A percentile compares a stretch with the other conserved stretches of the same genome.
Evolutionary conservation across 2,797 vertebrate genomes (phyloP).

Genomic region (Tragopan temminckii): DNA sequence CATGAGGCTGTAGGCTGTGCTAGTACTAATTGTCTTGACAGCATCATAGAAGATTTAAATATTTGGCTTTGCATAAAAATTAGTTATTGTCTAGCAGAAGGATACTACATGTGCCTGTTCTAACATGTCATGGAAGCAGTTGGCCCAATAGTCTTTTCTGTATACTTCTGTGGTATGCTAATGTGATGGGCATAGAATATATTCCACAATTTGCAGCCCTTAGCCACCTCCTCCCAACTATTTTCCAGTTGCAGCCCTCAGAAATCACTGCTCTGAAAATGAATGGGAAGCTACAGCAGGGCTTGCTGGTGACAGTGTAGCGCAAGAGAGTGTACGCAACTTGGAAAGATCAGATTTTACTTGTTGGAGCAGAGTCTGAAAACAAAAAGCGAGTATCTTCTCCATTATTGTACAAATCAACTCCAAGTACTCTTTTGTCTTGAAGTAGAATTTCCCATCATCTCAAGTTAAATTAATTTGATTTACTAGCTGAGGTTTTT

Average conservation of each 20-base stretch:
- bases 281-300: slow-evolving; percentile 78
- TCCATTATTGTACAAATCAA: slow-evolving; percentile 53
- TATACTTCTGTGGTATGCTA: not conserved
- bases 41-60: not conserved
- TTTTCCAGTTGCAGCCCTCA: slow-evolving; percentile 44
- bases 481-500: slow-evolving; percentile 62
- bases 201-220: slow-evolving; percentile 17
- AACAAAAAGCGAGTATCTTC: slow-evolving; percentile 77
- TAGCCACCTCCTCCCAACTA: not conserved
- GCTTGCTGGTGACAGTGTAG: slow-evolving; percentile 45
- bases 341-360: slow-evolving; percentile 64
- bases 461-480: slow-evolving; percentile 32
- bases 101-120: not conserved
- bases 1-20: not conserved
- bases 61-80: not conserved
- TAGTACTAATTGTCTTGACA: not conserved
- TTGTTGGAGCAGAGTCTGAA: slow-evolving; percentile 51
- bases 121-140: not conserved
- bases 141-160: not conserved
- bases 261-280: slow-evolving; percentile 68
- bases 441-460: slow-evolving; percentile 52
- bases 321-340: slow-evolving; percentile 75
- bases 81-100: not conserved
- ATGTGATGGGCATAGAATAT: not conserved
- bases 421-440: slow-evolving; percentile 57